Base-by-base conservation (phyloP, 2,797 vertebrate species). In the Esox lucius region DNA sequence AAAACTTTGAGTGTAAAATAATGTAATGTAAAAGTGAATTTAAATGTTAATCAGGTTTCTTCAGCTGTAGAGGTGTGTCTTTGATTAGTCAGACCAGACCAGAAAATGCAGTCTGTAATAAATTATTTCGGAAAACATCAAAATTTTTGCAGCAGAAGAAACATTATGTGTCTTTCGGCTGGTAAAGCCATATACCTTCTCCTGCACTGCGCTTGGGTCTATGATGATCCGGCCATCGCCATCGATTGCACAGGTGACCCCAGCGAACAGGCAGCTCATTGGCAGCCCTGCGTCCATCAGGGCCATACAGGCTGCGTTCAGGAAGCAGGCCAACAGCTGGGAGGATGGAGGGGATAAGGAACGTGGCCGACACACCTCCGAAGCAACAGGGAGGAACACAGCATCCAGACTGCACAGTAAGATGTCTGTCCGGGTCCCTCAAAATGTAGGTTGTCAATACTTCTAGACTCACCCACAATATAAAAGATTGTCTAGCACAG, bases 201-300 rank as follows among this genome's bases (percentile, higher is more conserved):
- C 96, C 84, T 97, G 95, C 48, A 88, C 91, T 17, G 89, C 84
- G 0, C 92, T 95, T 76, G 97, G 97, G 84, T 98, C 96, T 0
- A 96, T 93, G 73, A 93, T 62, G 26, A 98, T 92, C 35, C 83
- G 78, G 0, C 94, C 95, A 0, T 95, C 91, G 0, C 88, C 5
- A 68, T 89, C 83, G 56, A 98, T 93, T 73, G 94, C 94, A 5
- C 97, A 98, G 4, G 96, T 95, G 71, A 98, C 90, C 0, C 96
- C 96, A 0, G 96, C 98, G 89, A 98, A 98, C 42, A 98, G 92
- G 26, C 92, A 83, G 5, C 84, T 81, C 93, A 98, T 95, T 0
- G 96, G 95, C 78, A 98, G 87, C 2, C 96, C 97, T 0, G 96
- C 94, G 0, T 98, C 97, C 93, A 98, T 95, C 15, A 98, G 83